Conservation (phyloP, 2,113 vertebrate species). For the Sclerurus mexicanus region DNA sequence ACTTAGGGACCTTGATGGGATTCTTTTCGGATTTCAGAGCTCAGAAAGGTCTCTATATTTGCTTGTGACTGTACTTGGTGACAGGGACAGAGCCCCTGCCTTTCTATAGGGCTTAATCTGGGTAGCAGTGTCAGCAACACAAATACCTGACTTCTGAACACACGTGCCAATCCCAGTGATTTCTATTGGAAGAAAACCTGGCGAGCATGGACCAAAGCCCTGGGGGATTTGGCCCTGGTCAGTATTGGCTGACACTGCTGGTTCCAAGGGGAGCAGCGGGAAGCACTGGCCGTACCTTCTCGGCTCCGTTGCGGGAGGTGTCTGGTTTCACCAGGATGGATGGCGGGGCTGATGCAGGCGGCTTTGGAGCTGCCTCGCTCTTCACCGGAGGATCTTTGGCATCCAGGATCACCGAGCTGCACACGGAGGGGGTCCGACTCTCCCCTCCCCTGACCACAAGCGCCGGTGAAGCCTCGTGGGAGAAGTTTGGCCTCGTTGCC, state of each 20-base stretch:
- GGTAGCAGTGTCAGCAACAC: fast-evolving
- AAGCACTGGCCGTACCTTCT: conserved; percentile 79
- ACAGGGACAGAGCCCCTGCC: neutral
- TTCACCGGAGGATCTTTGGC: conserved; percentile 65
- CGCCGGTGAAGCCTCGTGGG: conserved; percentile 28
- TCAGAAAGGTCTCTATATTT: neutral
- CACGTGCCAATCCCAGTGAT: neutral
- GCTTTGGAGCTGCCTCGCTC: conserved; percentile 74
- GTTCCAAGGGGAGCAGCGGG: neutral
- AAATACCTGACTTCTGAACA: fast-evolving
- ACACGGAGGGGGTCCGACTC: conserved; percentile 67
- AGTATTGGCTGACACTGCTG: fast-evolving
- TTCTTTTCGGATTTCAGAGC: neutral
- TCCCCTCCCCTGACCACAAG: conserved; percentile 26
- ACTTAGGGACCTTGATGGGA: neutral
- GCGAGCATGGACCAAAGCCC: fast-evolving
- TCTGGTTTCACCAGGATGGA: conserved; percentile 95
- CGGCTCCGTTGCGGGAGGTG: conserved; percentile 76
- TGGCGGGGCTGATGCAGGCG: conserved; percentile 72
- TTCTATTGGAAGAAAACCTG: fast-evolving
- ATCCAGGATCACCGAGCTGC: conserved; percentile 75
- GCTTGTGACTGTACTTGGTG: neutral
- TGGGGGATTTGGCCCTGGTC: fast-evolving
- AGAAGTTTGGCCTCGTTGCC: conserved; percentile 59
- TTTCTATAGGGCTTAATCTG: neutral